A percentile compares a stretch with the other conserved stretches of the same genome.
phyloP scores from a whole-genome alignment of 2,797 vertebrate genomes.

The Malacoctenus gilli region DNA sequence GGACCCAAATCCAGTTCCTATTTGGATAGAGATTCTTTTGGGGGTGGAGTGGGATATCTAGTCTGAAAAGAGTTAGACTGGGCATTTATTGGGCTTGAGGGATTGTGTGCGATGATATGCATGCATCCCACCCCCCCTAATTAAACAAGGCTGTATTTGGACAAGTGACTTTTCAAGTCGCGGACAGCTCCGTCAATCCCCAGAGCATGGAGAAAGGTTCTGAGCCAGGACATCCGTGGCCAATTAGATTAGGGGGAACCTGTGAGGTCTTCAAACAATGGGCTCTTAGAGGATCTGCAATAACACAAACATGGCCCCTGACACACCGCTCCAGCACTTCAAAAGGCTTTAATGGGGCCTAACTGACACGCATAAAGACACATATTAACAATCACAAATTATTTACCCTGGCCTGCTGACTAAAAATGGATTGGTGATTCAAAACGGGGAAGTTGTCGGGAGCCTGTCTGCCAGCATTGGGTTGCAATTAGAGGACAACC shows the following conservation, averaged over 20 bases:
- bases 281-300: constrained; percentile 72
- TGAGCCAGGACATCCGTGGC: constrained; percentile 68
- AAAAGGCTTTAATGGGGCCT: constrained; percentile 59
- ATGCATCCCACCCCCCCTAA: constrained; percentile 71
- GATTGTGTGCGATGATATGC: constrained; percentile 58
- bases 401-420: constrained; percentile 19
- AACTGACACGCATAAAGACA: constrained; percentile 44
- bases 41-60: constrained; percentile 63
- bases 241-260: constrained; percentile 75
- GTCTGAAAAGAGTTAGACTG: constrained; percentile 62
- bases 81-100: constrained; percentile 59
- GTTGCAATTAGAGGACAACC: too few relatives aligned
- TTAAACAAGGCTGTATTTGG: constrained; percentile 79
- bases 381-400: constrained; percentile 55
- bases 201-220: constrained; percentile 67
- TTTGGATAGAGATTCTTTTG: constrained; percentile 75
- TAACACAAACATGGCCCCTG: constrained; percentile 73
- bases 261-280: constrained; percentile 77
- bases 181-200: constrained; percentile 67
- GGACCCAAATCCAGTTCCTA: constrained; percentile 73
- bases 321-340: constrained; percentile 62
- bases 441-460: constrained; percentile 6
- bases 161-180: constrained; percentile 71
- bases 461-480: neutral
- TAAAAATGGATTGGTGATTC: constrained; percentile 34